Conservation (phyloP, 2,888 invertebrate species). For the Schrankia costaestrigalis region DNA sequence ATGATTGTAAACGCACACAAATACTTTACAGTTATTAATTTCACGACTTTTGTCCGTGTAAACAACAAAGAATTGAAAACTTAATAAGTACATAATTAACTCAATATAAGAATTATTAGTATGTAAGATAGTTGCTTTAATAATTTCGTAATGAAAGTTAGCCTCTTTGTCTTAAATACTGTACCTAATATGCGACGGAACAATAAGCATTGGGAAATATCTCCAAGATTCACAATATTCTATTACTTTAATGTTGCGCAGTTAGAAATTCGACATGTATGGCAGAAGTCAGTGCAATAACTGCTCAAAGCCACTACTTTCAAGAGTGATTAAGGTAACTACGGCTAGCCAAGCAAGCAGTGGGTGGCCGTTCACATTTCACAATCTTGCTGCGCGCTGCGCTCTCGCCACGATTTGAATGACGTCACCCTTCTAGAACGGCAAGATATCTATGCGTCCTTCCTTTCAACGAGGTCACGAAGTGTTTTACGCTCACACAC, state of each 20-base stretch:
- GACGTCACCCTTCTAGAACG: slow-evolving; percentile 79
- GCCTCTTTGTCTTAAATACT: slow-evolving; percentile 57
- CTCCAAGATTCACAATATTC: slow-evolving; percentile 69
- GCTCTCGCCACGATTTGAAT: slow-evolving; percentile 62
- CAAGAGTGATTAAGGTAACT: slow-evolving; percentile 64
- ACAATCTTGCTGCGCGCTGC: slow-evolving; percentile 72
- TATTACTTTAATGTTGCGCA: slow-evolving; percentile 60
- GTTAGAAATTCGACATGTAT: slow-evolving; percentile 68
- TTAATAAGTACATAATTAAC: too few species aligned
- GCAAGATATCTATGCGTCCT: slow-evolving; percentile 60
- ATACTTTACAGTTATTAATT: slow-evolving; percentile 17
- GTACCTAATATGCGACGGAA: slow-evolving; percentile 76
- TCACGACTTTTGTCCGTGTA: slow-evolving; percentile 14
- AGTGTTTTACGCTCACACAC: slow-evolving; percentile 64
- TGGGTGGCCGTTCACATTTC: slow-evolving; percentile 80
- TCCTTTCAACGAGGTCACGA: slow-evolving; percentile 73
- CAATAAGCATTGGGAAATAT: slow-evolving; percentile 70
- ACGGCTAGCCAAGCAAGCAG: slow-evolving; percentile 65
- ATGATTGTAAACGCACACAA: slow-evolving; percentile 16
- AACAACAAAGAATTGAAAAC: slow-evolving; percentile 6
- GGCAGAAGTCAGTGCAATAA: slow-evolving; percentile 72
- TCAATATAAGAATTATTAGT: too few species aligned
- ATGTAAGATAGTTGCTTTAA: too few species aligned
- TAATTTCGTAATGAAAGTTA: slow-evolving; percentile 37
- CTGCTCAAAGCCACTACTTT: slow-evolving; percentile 77